phyloP scores from a whole-genome alignment of 23 tunicate species.

The Phallusia fumigata region DNA sequence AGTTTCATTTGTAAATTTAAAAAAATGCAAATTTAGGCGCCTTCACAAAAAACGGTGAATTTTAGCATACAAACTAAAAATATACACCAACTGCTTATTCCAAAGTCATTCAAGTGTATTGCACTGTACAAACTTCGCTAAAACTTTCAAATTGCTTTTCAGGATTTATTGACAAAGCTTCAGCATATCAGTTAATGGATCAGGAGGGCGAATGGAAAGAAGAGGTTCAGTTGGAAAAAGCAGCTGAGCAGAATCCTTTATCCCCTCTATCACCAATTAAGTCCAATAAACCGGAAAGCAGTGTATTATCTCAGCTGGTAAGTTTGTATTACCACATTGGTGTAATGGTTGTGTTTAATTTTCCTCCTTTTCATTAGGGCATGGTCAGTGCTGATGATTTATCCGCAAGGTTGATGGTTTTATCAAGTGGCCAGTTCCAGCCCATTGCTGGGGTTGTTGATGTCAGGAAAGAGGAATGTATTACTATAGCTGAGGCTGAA shows the following conservation, averaged over 20 bases:
- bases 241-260: not conserved
- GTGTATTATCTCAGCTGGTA: no score
- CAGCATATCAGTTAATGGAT: conserved; percentile 65
- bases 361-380: conserved; percentile 31
- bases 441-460: conserved; percentile 80
- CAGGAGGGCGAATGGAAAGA: conserved; percentile 94
- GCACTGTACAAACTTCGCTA: no score
- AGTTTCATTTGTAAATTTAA: no score
- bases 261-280: not conserved
- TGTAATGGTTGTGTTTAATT: no score
- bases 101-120: no score
- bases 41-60: no score
- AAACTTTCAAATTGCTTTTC: not conserved
- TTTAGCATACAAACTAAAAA: no score
- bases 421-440: conserved; percentile 47
- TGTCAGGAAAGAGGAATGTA: conserved; percentile 69
- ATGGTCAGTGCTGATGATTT: conserved; percentile 54
- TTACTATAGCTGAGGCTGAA: conserved; percentile 69
- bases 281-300: not conserved
- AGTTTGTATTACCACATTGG: no score
- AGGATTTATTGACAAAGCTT: conserved; percentile 76
- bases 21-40: no score
- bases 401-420: conserved; percentile 36
- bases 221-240: conserved; percentile 11
- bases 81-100: no score